Percentiles rank a stretch among this genome's conserved stretches.
Conservation (phyloP, 2,888 invertebrate genomes). For the Synergus laeviventris region DNA sequence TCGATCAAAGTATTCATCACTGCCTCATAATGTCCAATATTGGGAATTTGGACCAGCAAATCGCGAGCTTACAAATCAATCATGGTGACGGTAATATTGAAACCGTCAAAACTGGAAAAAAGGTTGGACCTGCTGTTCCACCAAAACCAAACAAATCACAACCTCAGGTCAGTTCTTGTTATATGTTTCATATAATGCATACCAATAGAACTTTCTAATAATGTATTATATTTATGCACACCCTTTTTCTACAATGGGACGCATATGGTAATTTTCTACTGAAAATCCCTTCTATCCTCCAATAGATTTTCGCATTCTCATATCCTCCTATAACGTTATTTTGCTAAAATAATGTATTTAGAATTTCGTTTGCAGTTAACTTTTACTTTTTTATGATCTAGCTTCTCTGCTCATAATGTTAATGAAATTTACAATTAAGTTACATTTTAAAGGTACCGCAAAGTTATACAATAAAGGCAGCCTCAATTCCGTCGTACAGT, state of each 20-base stretch:
- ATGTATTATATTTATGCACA: slow-evolving; percentile 39
- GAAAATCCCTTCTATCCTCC: neutral
- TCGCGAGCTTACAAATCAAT: slow-evolving; percentile 82
- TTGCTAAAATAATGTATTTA: neutral
- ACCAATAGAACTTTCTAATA: slow-evolving; percentile 16
- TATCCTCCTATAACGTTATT: neutral
- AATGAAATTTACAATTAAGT: neutral
- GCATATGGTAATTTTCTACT: slow-evolving; percentile 19
- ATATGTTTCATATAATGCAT: neutral
- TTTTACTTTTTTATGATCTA: neutral
- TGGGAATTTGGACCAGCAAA: slow-evolving; percentile 84
- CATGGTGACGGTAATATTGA: slow-evolving; percentile 76
- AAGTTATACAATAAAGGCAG: slow-evolving; percentile 83
- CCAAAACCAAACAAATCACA: slow-evolving; percentile 84
- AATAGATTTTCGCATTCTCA: neutral
- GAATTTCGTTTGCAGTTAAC: neutral
- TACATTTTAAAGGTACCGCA: slow-evolving; percentile 81
- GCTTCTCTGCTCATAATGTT: neutral
- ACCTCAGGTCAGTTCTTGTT: slow-evolving; percentile 77
- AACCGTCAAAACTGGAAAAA: slow-evolving; percentile 76
- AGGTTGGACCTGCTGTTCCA: slow-evolving; percentile 87
- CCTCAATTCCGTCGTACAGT: slow-evolving; percentile 86
- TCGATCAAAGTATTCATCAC: neutral
- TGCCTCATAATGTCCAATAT: slow-evolving; percentile 74
- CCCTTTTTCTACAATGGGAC: slow-evolving; percentile 26